phyloP scores from a whole-genome alignment of 2,888 invertebrate genomes.

The Ctena decussata region DNA sequence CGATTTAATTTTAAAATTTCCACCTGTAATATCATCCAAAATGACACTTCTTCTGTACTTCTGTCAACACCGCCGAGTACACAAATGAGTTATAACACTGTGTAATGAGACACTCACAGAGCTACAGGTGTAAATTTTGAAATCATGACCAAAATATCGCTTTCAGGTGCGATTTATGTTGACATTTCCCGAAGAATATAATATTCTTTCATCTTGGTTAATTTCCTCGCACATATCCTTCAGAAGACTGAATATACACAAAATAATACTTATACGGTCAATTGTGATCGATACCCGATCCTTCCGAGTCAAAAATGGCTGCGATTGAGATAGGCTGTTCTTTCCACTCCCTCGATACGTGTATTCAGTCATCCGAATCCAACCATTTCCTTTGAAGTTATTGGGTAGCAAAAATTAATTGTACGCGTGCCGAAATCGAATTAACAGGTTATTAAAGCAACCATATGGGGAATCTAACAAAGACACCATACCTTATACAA shows the following conservation, averaged over 20 bases:
- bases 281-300: constrained; percentile 10
- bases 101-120: too few species aligned
- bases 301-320: constrained; percentile 10
- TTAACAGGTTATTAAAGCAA: too few species aligned
- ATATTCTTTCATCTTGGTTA: not conserved
- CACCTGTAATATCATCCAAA: not conserved
- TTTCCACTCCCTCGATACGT: not conserved
- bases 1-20: too few species aligned
- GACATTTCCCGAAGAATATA: not conserved
- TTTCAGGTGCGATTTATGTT: not conserved
- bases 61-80: not conserved
- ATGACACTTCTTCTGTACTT: not conserved
- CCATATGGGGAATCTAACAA: too few species aligned
- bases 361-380: not conserved
- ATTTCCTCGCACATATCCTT: not conserved
- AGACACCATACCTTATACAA: too few species aligned
- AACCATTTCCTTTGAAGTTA: not conserved
- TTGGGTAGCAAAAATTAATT: too few species aligned
- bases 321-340: constrained; percentile 3
- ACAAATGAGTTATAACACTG: not conserved
- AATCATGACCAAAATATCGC: not conserved
- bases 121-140: not conserved
- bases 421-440: too few species aligned
- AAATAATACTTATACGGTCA: constrained; percentile 9
- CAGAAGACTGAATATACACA: not conserved